Evolutionary conservation across 1,140 invertebrate genomes (phyloP), one percentile per base, ranked within the genome.

Genomic region (Euborellia annulipes): DNA sequence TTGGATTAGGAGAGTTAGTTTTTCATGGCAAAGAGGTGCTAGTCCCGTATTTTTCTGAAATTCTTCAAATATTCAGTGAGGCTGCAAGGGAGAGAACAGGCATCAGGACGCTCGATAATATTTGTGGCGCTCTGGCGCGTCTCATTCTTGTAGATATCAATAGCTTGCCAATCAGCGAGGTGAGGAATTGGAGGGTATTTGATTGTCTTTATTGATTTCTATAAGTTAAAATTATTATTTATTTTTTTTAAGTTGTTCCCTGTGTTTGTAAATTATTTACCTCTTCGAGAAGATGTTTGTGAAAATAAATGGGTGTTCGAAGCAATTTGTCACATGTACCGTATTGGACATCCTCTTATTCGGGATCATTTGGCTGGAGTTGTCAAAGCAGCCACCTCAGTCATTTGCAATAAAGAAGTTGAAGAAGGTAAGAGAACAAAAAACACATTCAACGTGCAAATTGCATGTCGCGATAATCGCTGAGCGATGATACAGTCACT

Each of bases 71-170:
- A 3, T 58, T 88, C 13, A 81, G 81, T 3, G 58, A 63, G n/a
- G 65, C 71, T 1, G 66, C 85, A 38, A 57, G 62, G 16, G 71
- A 69, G 50, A 82, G 85, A 58, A 64, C 62, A 2, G 67, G 78
- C 52, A 59, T 63, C 0, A 64, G 75, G 20, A 75, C 75, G 1
- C 58, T 80, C 20, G 84, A 88, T 55, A 87, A 88, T 55, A 75
- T 85, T 46, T 80, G 81, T 59, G 82, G 80, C 45, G 81, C 82
- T 14, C 68, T 84, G 30, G 78, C 81, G 14, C 69, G 82, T 34
- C 65, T 86, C 43, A 81, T 87, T 27, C 64, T 78, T 14, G 69
- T 70, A 0, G 82, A 83, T 62, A 58, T 67, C 17, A 55, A 56
- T 16, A 67, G 64, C 47, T 58, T 86, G 22, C 82, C 82, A 11